Percentiles rank a stretch among this genome's conserved stretches.
Evolutionary conservation across 2,888 invertebrate genomes (phyloP).

Genomic region (Ectemnius continuus): DNA sequence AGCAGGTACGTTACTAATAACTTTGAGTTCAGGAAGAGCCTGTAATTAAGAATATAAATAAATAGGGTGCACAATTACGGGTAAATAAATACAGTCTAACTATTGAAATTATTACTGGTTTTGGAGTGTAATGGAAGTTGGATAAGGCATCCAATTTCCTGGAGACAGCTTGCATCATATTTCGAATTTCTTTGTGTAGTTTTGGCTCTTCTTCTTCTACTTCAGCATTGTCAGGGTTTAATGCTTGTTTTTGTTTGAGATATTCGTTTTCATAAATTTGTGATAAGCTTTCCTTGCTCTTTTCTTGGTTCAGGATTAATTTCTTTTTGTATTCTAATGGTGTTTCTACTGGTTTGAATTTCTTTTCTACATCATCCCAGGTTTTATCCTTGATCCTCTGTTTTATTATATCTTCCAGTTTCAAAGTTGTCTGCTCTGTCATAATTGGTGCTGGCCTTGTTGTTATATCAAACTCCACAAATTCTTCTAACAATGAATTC

Average conservation of each 20-base stretch:
- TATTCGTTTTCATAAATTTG: constrained; percentile 96
- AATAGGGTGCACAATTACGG: neutral
- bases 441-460: constrained; percentile 92
- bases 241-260: constrained; percentile 83
- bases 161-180: constrained; percentile 87
- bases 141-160: constrained; percentile 93
- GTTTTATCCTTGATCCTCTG: constrained; percentile 95
- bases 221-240: constrained; percentile 80
- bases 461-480: constrained; percentile 92
- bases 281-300: constrained; percentile 94
- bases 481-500: constrained; percentile 95
- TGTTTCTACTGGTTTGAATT: constrained; percentile 90
- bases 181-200: constrained; percentile 88
- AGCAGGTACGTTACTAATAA: constrained; percentile 94
- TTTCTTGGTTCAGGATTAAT: constrained; percentile 93
- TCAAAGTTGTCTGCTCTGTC: constrained; percentile 92
- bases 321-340: constrained; percentile 92
- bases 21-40: constrained; percentile 91
- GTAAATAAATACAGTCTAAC: neutral
- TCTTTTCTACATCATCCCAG: constrained; percentile 95
- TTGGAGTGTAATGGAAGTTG: constrained; percentile 97
- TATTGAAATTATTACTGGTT: constrained; percentile 79
- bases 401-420: constrained; percentile 93
- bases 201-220: constrained; percentile 85
- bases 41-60: constrained; percentile 65